Evolutionary conservation across 2,797 vertebrate genomes (phyloP), one percentile per base, ranked within the genome.

Genomic region (Microctenopoma lineatum): DNA sequence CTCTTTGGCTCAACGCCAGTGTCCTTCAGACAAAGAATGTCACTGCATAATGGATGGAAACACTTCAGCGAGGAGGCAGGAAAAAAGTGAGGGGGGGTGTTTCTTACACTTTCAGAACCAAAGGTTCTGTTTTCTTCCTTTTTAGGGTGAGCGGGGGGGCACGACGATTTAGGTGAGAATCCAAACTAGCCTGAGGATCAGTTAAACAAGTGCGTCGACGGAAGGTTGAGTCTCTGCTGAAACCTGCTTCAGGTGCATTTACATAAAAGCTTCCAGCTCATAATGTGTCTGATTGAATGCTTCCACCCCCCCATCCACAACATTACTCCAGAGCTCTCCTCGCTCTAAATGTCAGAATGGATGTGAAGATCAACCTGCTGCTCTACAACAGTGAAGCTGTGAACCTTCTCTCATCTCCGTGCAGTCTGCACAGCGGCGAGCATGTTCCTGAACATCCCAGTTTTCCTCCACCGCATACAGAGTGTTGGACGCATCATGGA

Each of bases 21-120:
- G 94, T 93, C 94, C 93, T 96, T 95, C 92, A 93, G 90, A 93
- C 85, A 87, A 89, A 92, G 90, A 94, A 93, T 93, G 92, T 92
- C 93, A 93, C 89, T 79, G 69, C 87, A 93, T 92, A 81, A 89
- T 71, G 72, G 82, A 70, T 14, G 71, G 79, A 65, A 85, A 82
- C 80, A 75, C 79, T 86, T 83, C 47, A 73, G 79, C 4, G 32
- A 63, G 64, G 70, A 71, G 13, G 44, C 55, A 51, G 66, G 34
- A 61, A 76, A 71, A 55, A 59, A 78, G 47, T 38, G 51, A 79
- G 51, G 39, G 60, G 21, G 58, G 41, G 48, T 41, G 62, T 34
- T 55, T 11, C 46, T 59, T 1, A 56, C 36, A 46, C 45, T 71
- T 83, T 83, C 54, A 70, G 26, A 71, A 54, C 26, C 62, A 70